A percentile compares a stretch with the other conserved stretches of the same genome.
phyloP scores from a whole-genome alignment of 1,140 invertebrate genomes.

The Drosophila watanabei region DNA sequence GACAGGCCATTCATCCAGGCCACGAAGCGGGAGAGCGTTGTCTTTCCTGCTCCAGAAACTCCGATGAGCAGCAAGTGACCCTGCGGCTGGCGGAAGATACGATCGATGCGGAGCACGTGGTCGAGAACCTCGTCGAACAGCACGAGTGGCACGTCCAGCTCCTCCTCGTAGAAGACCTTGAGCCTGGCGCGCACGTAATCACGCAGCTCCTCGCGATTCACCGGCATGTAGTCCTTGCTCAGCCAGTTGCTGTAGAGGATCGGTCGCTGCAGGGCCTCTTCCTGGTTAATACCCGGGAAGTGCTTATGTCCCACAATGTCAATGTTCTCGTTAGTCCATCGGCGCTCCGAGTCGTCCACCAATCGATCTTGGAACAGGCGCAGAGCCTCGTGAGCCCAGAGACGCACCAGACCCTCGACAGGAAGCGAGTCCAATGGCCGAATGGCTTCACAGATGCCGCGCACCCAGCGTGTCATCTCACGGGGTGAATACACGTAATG shows the following conservation, averaged over 20 bases:
- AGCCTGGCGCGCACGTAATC: slow-evolving; percentile 98
- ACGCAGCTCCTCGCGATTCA: slow-evolving; percentile 96
- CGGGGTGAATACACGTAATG: slow-evolving; percentile 99
- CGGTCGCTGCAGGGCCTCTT: slow-evolving; percentile 94
- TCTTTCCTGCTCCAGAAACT: slow-evolving; percentile 99
- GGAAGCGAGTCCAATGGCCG: slow-evolving; percentile 95
- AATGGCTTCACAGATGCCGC: slow-evolving; percentile 99
- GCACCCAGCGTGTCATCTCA: slow-evolving; percentile 99
- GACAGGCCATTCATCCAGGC: slow-evolving; percentile 99
- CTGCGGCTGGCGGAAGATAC: slow-evolving; percentile 99
- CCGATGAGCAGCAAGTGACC: slow-evolving; percentile 98
- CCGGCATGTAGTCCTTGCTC: slow-evolving; percentile 98
- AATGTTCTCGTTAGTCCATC: slow-evolving; percentile 99
- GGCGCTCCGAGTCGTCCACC: slow-evolving; percentile 96
- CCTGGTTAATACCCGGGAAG: slow-evolving; percentile 95
- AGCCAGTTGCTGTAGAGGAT: slow-evolving; percentile 98
- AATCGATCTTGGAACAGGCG: slow-evolving; percentile 98
- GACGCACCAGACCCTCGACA: slow-evolving; percentile 97
- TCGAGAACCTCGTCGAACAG: slow-evolving; percentile 99
- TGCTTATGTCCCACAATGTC: slow-evolving; percentile 97
- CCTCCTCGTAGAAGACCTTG: slow-evolving; percentile 99
- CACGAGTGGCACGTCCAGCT: slow-evolving; percentile 98
- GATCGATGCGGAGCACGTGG: slow-evolving; percentile 98
- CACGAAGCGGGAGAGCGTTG: slow-evolving; percentile 98
- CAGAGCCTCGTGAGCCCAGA: slow-evolving; percentile 99